Percentiles rank a stretch among this genome's conserved stretches.
These are phyloP conservation scores for Coluber constrictor DNA, from an alignment of 2,797 vertebrate genomes.

Conservation along the genomic window DNA sequence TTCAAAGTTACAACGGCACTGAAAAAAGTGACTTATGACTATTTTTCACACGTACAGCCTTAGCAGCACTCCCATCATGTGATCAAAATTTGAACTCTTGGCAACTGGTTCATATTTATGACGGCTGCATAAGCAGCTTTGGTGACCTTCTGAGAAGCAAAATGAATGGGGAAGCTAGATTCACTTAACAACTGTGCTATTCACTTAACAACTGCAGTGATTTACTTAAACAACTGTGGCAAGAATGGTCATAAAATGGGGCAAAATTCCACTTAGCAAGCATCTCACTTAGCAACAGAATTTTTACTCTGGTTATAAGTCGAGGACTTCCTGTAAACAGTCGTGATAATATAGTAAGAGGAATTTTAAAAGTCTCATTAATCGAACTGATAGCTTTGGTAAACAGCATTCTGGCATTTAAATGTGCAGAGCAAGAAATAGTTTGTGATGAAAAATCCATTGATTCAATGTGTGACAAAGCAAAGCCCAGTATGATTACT, in stretches of 20 bases:
- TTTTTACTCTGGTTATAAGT: not conserved
- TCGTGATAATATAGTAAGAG: constrained; percentile 31
- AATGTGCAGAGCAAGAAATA: constrained; percentile 55
- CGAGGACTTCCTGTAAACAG: not conserved
- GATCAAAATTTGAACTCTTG: not conserved
- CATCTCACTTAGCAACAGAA: not conserved
- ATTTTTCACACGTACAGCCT: not conserved
- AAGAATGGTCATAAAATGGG: not conserved
- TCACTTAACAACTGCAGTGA: not conserved
- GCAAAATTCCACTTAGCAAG: not conserved
- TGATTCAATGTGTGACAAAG: constrained; percentile 60
- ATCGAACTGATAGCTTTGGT: constrained; percentile 22
- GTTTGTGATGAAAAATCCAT: constrained; percentile 53
- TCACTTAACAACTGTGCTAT: not conserved
- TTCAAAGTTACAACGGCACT: not conserved
- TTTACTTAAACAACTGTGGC: not conserved
- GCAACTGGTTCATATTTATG: not conserved
- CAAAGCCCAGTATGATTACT: constrained; percentile 43
- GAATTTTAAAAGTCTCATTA: constrained; percentile 13
- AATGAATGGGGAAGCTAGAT: not conserved
- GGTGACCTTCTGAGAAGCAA: not conserved
- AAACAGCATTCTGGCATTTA: constrained; percentile 61
- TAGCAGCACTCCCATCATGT: not conserved
- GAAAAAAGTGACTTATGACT: not conserved
- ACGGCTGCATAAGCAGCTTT: not conserved